These are phyloP conservation scores for Hydrotaea cyrtoneurina DNA, from an alignment of 2,888 invertebrate species.

Conservation along the genomic window DNA sequence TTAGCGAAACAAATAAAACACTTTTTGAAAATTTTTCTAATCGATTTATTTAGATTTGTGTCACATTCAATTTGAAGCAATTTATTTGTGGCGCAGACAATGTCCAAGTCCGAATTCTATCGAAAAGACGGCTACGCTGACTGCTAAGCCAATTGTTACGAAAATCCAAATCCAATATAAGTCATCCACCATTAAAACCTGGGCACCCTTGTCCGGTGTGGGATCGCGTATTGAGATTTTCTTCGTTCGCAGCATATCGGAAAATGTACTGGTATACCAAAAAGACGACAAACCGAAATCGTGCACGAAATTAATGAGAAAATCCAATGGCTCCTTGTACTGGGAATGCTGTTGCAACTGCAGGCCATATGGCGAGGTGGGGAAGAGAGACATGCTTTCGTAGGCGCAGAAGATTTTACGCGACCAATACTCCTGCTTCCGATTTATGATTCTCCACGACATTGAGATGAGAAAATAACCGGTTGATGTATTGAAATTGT, in stretches of 20 bases:
- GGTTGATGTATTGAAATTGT: conserved; percentile 45
- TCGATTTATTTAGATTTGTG: too few species aligned
- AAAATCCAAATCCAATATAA: conserved; percentile 47
- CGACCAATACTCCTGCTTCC: conserved; percentile 23
- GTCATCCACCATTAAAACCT: conserved; percentile 24
- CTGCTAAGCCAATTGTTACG: conserved; percentile 31
- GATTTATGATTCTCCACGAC: conserved; percentile 39
- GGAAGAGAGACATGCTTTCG: not conserved
- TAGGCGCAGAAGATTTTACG: conserved; percentile 40
- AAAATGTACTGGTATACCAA: conserved; percentile 37
- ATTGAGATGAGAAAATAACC: conserved; percentile 33
- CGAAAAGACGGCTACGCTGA: conserved; percentile 6
- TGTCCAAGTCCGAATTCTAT: conserved; percentile 4
- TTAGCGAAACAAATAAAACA: too few species aligned
- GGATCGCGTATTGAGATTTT: conserved; percentile 9
- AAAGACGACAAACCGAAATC: conserved; percentile 33
- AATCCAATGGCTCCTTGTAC: conserved; percentile 29
- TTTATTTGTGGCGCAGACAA: too few species aligned
- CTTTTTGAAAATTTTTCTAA: too few species aligned
- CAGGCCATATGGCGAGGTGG: not conserved
- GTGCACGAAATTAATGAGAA: conserved; percentile 14
- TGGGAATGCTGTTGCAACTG: conserved; percentile 31
- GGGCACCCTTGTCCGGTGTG: not conserved
- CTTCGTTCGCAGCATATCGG: conserved; percentile 23
- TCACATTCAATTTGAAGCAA: too few species aligned